These are phyloP conservation scores for Erpetoichthys calabaricus DNA, from an alignment of 2,797 vertebrate species.

Conservation along the genomic window DNA sequence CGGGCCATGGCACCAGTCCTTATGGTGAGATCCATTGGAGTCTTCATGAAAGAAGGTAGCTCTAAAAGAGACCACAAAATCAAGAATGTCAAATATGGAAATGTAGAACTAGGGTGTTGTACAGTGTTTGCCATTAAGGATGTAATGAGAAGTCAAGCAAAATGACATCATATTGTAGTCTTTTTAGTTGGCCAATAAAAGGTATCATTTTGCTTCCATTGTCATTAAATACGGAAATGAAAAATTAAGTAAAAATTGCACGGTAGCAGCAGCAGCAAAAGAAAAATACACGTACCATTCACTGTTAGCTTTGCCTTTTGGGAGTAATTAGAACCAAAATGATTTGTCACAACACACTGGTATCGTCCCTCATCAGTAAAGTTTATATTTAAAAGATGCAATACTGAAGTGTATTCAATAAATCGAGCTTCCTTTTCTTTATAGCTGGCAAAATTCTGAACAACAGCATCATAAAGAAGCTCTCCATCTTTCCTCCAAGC, in stretches of 20 bases:
- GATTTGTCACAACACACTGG: conserved; percentile 62
- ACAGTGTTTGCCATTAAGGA: no score
- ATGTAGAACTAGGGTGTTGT: neutral
- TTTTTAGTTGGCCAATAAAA: no score
- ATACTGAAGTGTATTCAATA: conserved; percentile 48
- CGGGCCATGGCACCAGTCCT: conserved; percentile 61
- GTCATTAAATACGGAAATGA: neutral
- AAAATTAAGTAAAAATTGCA: neutral
- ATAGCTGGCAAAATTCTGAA: conserved; percentile 55
- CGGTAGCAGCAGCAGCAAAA: no score
- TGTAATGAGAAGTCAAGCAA: neutral
- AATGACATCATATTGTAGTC: neutral
- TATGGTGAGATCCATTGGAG: conserved; percentile 63
- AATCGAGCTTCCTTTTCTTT: conserved; percentile 40
- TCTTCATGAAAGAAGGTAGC: conserved; percentile 63
- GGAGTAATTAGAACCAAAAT: conserved; percentile 67
- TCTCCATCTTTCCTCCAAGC: conserved; percentile 61
- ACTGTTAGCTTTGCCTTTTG: conserved; percentile 61
- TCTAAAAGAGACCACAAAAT: conserved; percentile 32
- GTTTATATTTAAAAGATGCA: conserved; percentile 57
- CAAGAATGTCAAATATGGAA: neutral
- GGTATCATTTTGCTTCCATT: neutral
- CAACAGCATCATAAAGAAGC: conserved; percentile 44
- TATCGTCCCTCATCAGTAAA: conserved; percentile 70
- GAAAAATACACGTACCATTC: conserved; percentile 51